phyloP scores from a whole-genome alignment of 2,113 vertebrate genomes.

The Leptosomus discolor region DNA sequence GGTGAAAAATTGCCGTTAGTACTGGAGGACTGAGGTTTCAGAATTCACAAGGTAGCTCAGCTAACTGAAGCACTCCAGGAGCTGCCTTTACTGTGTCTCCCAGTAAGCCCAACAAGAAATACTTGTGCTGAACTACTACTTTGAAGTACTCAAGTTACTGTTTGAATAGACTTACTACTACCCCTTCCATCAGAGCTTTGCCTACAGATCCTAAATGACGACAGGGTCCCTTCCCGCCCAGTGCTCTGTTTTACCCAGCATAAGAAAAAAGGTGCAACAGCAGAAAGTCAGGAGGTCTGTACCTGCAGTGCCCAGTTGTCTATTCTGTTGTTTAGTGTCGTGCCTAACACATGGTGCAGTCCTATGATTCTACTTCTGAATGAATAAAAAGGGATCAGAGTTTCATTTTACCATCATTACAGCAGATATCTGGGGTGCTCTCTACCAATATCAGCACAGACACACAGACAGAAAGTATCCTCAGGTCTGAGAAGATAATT shows the following conservation, averaged over 20 bases:
- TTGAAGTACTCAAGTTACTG: not conserved
- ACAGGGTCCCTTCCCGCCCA: not conserved
- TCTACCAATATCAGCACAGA: not conserved
- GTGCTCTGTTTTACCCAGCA: fast-evolving
- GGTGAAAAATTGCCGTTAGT: not conserved
- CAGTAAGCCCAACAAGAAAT: not conserved
- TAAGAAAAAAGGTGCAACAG: not conserved
- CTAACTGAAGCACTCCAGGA: not conserved
- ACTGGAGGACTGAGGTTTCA: not conserved
- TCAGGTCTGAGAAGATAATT: not conserved
- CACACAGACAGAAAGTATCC: not conserved
- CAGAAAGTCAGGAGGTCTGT: not conserved
- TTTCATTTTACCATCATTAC: not conserved
- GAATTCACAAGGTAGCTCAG: not conserved
- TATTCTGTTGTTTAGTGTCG: not conserved
- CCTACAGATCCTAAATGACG: not conserved
- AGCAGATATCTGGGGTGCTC: not conserved
- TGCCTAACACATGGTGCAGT: not conserved
- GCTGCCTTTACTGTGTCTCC: not conserved
- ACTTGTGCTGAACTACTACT: not conserved
- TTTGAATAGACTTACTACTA: not conserved
- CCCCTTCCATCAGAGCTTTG: not conserved
- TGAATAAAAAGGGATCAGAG: not conserved
- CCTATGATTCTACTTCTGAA: not conserved
- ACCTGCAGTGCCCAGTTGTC: not conserved